Base-by-base conservation (phyloP, 2,797 vertebrate species). In the Tauraco hartlaubi region DNA sequence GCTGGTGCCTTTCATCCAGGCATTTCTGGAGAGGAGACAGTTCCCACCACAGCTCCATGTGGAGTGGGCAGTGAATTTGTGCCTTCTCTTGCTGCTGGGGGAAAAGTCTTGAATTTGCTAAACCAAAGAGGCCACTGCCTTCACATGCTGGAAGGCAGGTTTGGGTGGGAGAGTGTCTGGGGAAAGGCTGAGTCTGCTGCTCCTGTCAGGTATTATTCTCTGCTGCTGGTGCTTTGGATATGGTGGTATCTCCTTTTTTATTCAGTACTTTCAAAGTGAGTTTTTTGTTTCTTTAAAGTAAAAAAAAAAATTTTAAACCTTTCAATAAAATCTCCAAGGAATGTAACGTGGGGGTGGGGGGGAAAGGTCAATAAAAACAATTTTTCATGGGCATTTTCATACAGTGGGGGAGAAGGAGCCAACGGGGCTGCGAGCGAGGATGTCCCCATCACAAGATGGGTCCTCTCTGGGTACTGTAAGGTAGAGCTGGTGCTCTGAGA, bases 361-460 rank as follows among this genome's bases (percentile, higher is more conserved):
- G 15, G 26, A 26, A 59, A 91, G 31, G 54, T 72, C 31, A 75
- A 10, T 18, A 46, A 41, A 55, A 48, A 0, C 25, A 48, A 11
- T 19, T 72, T 58, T 67, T 56, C 11, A 4, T 1, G 0, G 28
- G 13, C 20, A 31, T 67, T 72, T 85, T 90, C 72, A 73, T 0
- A 1, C 14, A 21, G 31, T 22, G 18, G 10, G 11, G 64, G 31
- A 85, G 82, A 63, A 89, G 37, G 31, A 90, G 21, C 20, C 1
- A 4, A 10, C 48, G 68, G 63, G 31, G 9, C 75, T 68, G 28
- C 0, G 0, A 16, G 31, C 2, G 4, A 76, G 17, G 49, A 14
- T 63, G 35, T 43, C 18, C 43, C 44, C 15, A 18, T 61, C 63
- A 37, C 19, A 31, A 37, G 29, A 19, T 35, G 44, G 26, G 48